Evolutionary conservation across 2,888 invertebrate species (phyloP).

Genomic region (Sarcophaga subvicina): DNA sequence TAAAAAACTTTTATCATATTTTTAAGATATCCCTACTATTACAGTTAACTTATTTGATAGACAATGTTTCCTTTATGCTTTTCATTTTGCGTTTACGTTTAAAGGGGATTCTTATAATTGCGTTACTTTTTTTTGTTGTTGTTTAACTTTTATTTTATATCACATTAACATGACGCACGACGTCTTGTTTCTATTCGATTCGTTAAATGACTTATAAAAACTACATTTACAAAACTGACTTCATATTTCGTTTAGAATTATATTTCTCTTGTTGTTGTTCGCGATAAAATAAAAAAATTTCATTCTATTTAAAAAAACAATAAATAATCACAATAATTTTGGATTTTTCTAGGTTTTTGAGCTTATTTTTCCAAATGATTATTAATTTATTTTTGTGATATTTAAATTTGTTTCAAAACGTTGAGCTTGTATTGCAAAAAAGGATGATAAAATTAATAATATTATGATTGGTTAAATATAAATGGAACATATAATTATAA

Average conservation of each 20-base stretch:
- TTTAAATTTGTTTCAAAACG: neutral
- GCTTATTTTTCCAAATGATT: slow-evolving; percentile 28
- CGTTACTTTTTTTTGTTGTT: neutral
- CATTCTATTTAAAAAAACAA: slow-evolving; percentile 6
- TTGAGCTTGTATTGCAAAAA: neutral
- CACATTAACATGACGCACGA: slow-evolving; percentile 52
- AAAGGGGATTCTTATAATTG: slow-evolving; percentile 38
- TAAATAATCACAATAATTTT: slow-evolving; percentile 26
- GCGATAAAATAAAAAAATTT: neutral
- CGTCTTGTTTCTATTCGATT: slow-evolving; percentile 39
- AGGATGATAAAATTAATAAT: neutral
- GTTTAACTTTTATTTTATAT: slow-evolving; percentile 50
- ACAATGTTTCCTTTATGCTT: slow-evolving; percentile 28
- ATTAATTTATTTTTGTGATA: neutral
- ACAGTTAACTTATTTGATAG: neutral
- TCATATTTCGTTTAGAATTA: slow-evolving; percentile 16
- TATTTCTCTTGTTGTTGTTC: slow-evolving; percentile 1
- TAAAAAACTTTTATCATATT: no score
- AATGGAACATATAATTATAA: neutral
- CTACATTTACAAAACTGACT: slow-evolving; percentile 26
- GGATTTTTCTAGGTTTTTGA: slow-evolving; percentile 26
- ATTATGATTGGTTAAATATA: neutral
- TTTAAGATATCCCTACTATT: no score
- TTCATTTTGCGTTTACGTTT: slow-evolving; percentile 14
- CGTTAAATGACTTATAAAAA: slow-evolving; percentile 44